Percentiles rank a stretch among this genome's conserved stretches.
Evolutionary conservation across 2,888 invertebrate genomes (phyloP).

Genomic region (Volucella inanis): DNA sequence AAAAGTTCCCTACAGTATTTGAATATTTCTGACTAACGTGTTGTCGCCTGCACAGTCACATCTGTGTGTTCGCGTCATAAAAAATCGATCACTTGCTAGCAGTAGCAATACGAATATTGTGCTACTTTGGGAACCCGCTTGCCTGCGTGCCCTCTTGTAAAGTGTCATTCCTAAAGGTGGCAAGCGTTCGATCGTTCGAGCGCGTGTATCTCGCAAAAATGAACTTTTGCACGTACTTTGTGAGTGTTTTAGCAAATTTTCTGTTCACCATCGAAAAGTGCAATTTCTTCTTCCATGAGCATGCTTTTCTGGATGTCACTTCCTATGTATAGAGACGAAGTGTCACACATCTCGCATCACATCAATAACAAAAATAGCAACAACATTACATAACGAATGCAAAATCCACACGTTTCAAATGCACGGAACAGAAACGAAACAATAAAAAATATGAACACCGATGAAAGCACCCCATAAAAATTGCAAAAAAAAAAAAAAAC

Average conservation of each 20-base stretch:
- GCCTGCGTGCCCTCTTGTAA: constrained; percentile 8
- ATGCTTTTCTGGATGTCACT: constrained; percentile 41
- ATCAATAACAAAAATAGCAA: no score
- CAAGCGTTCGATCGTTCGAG: constrained; percentile 29
- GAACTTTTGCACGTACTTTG: constrained; percentile 64
- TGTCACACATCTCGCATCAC: constrained; percentile 5
- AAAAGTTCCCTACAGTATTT: constrained; percentile 11
- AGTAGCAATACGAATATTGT: neutral
- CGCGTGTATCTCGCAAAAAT: constrained; percentile 63
- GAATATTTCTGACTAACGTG: neutral
- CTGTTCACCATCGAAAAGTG: constrained; percentile 20
- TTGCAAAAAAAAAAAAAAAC: constrained; percentile 31
- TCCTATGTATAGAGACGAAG: constrained; percentile 54
- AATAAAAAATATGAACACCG: constrained; percentile 30
- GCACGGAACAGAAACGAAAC: constrained; percentile 50
- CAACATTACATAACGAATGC: constrained; percentile 60
- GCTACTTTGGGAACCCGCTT: constrained; percentile 8
- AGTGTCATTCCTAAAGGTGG: constrained; percentile 8
- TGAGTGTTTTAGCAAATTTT: constrained; percentile 22
- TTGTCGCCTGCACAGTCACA: constrained; percentile 21
- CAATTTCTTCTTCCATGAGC: constrained; percentile 59
- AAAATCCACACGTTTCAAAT: constrained; percentile 71
- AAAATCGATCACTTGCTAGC: constrained; percentile 50
- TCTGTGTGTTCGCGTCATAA: constrained; percentile 54
- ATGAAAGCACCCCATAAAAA: constrained; percentile 39